Base-by-base conservation (phyloP, 92 coral and sea anemone species). In the Epizoanthus rinbou region DNA sequence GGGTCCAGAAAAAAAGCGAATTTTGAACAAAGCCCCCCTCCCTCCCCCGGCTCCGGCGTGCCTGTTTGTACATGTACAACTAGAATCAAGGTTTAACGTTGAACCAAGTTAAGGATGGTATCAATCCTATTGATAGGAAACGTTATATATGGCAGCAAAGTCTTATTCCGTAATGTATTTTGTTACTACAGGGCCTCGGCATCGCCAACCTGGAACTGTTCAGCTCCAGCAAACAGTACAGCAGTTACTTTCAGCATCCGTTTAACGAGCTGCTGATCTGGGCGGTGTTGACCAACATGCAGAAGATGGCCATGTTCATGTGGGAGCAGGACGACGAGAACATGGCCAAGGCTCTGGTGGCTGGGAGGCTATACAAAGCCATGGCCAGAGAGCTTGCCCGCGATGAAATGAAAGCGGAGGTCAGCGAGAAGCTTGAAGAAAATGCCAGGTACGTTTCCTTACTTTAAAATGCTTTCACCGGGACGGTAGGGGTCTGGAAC, bases 281-380 rank as follows among this genome's bases (percentile, higher is more conserved):
- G 95, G 91, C 95, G 5, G 93, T 92, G 68, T 69, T 92, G 45
- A 86, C 86, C 23, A 92, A 92, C 81, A 73, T 89, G 31, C 93
- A 90, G 24, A 89, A 85, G 64, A 92, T 92, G 95, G 95, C 95
- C n/a, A 73, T 86, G 25, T 89, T 87, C 54, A 85, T 92, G 90
- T 92, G 95, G 95, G 89, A 92, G 64, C 84, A 87, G 37, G 95
- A 92, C 16, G 95, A 92, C 35, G 93, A 92, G 64, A 84, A 67
- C 66, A 80, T 92, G 53, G 95, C 93, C 18, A 90, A 81, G 76
- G 95, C 95, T 22, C 87, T 92, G 17, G 84, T 92, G 72, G 93
- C 91, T 11, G 96, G 91, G 7, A 76, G 65, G 56, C 53, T 92
- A 54, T 86, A 83, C 80, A 92, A 85, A 73, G 89, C 83, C 25